phyloP scores from a whole-genome alignment of 2,888 invertebrate genomes.

The Phytoseiulus persimilis region DNA sequence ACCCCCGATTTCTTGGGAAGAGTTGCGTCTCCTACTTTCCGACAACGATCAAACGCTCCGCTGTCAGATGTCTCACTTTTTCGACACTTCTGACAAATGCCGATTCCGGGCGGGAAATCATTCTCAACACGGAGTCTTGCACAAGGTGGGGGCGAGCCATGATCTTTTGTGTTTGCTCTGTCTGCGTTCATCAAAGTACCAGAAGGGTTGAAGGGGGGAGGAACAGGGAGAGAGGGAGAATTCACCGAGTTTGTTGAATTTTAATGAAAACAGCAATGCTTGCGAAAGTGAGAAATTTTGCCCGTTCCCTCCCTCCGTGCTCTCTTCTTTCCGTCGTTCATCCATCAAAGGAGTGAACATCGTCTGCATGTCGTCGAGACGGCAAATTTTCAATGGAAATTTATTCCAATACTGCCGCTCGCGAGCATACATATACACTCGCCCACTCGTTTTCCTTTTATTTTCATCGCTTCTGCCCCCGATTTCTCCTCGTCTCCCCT shows the following conservation, averaged over 20 bases:
- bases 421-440: neutral
- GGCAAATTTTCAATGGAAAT: constrained; percentile 38
- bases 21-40: too few relatives aligned
- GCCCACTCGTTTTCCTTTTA: neutral
- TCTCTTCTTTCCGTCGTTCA: neutral
- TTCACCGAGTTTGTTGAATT: neutral
- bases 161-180: too few relatives aligned
- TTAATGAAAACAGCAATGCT: constrained; percentile 5
- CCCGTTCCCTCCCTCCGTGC: neutral
- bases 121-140: too few relatives aligned
- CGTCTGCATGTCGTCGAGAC: neutral
- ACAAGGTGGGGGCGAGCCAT: too few relatives aligned
- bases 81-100: too few relatives aligned
- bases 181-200: too few relatives aligned
- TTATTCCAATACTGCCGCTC: constrained; percentile 17
- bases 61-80: too few relatives aligned
- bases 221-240: too few relatives aligned
- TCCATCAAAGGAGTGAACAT: constrained; percentile 5
- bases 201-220: too few relatives aligned
- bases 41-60: too few relatives aligned
- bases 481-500: neutral
- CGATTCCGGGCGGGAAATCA: too few relatives aligned
- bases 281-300: neutral
- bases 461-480: neutral
- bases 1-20: too few relatives aligned